These are phyloP conservation scores for Sminthopsis crassicaudata DNA, from an alignment of 2,113 vertebrate species.

Conservation along the genomic window DNA sequence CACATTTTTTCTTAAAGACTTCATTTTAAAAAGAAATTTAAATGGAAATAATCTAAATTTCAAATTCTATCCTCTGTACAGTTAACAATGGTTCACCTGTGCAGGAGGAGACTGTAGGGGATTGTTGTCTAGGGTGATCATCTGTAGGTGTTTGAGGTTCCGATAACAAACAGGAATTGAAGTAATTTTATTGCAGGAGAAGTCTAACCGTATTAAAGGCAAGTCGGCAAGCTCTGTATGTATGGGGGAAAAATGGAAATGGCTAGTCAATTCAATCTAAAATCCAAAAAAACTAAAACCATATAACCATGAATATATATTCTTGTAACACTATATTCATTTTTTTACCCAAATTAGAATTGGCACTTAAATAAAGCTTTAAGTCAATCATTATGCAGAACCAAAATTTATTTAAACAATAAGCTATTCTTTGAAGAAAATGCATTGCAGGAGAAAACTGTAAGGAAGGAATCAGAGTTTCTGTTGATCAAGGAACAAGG, in stretches of 20 bases:
- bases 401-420: background rate
- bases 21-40: slow-evolving; percentile 59
- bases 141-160: slow-evolving; percentile 93
- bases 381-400: background rate
- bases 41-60: slow-evolving; percentile 46
- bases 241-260: slow-evolving; percentile 59
- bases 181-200: slow-evolving; percentile 98
- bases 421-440: slow-evolving; percentile 1
- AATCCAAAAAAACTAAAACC: slow-evolving; percentile 16
- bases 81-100: slow-evolving; percentile 86
- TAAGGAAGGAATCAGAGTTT: background rate
- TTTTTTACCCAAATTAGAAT: background rate
- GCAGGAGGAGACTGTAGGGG: slow-evolving; percentile 96
- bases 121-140: slow-evolving; percentile 96
- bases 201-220: slow-evolving; percentile 95
- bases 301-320: background rate
- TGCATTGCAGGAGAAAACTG: background rate
- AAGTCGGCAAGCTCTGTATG: slow-evolving; percentile 94
- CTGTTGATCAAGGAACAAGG: background rate
- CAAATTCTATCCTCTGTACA: slow-evolving; percentile 10
- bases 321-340: background rate
- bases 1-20: slow-evolving; percentile 37
- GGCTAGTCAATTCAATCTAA: slow-evolving; percentile 42
- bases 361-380: background rate
- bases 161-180: slow-evolving; percentile 95